These are phyloP conservation scores for Micropoecilia bifurca DNA, from an alignment of 2,797 vertebrate genomes.

Conservation along the genomic window DNA sequence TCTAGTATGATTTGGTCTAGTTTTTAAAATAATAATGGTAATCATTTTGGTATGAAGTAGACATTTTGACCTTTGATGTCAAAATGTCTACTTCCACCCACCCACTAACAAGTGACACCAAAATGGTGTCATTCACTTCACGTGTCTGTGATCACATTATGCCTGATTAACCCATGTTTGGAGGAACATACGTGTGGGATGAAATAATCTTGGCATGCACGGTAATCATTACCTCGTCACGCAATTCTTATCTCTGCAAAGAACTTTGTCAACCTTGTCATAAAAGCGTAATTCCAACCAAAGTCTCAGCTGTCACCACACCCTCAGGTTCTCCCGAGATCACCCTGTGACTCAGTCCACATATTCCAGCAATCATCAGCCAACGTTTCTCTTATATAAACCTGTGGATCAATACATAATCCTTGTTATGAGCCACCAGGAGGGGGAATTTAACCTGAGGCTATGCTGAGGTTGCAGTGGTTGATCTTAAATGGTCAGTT, in stretches of 20 bases:
- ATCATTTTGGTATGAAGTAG: neutral
- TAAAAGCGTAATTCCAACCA: conserved; percentile 40
- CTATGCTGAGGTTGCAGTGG: conserved; percentile 37
- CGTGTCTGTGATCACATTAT: neutral
- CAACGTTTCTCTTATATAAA: conserved; percentile 21
- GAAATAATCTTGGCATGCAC: neutral
- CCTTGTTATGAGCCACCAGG: neutral
- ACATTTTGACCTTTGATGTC: no score
- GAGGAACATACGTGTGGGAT: neutral
- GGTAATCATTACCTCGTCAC: neutral
- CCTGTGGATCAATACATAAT: conserved; percentile 18
- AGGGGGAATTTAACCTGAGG: neutral
- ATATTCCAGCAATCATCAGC: conserved; percentile 57
- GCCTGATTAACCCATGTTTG: neutral
- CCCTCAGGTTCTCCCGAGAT: neutral
- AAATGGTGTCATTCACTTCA: neutral
- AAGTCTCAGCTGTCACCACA: conserved; percentile 23
- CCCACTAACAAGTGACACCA: neutral
- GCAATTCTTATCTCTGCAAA: conserved; percentile 29
- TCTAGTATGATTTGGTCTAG: no score
- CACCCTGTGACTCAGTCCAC: neutral
- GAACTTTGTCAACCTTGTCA: conserved; percentile 11
- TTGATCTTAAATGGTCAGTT: conserved; percentile 7
- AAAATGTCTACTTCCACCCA: neutral
- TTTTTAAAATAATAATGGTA: neutral